Evolutionary conservation across 2,888 invertebrate species (phyloP), one percentile per base, ranked within the genome.

Genomic region (Drosophila seclusa): DNA sequence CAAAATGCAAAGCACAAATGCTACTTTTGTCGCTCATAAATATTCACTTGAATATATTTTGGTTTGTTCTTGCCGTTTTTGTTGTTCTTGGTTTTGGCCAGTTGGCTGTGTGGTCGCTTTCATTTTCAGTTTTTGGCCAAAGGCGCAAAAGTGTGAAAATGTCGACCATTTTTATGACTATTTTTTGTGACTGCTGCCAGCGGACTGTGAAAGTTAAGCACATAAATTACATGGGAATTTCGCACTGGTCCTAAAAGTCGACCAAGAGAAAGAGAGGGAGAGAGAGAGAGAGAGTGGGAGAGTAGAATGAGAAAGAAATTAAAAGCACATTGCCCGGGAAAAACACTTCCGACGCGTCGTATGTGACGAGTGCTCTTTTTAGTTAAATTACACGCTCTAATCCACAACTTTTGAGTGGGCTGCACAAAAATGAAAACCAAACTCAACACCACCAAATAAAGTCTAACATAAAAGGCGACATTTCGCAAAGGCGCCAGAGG

Each of bases 11-110:
- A 82, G 82, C 80, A 78, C 83, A 90, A 91, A 82, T 82, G 84
- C 80, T 83, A 83, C 91, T 90, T 89, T 91, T 87, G 88, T 82
- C 77, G 78, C 83, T 90, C 91, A 91, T 91, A 91, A 91, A 91
- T 91, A 91, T 91, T 91, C 91, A 86, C 87, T 86, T 79, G 89
- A 87, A 86, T 86, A 80, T 86, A 80, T 89, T 74, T 68, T 18
- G 80, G 59, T 57, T 52, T 52, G 57, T 34, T 58, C 63, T 55
- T 69, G 63, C 36, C 38, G 53, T 57, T 69, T 63, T 50, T 73
- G 49, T 38, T 48, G 53, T 31, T 72, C 49, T 48, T 36, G 24
- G 54, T 53, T 45, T 52, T 68, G 66, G 32, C 45, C 48, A 50
- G 53, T 31, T 68, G 63, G 48, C 49, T 73, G 48, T 38, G 48